Percentiles rank a stretch among this genome's conserved stretches.
Evolutionary conservation across 1,140 invertebrate genomes (phyloP).

Genomic region (Tetragonula clypearis): DNA sequence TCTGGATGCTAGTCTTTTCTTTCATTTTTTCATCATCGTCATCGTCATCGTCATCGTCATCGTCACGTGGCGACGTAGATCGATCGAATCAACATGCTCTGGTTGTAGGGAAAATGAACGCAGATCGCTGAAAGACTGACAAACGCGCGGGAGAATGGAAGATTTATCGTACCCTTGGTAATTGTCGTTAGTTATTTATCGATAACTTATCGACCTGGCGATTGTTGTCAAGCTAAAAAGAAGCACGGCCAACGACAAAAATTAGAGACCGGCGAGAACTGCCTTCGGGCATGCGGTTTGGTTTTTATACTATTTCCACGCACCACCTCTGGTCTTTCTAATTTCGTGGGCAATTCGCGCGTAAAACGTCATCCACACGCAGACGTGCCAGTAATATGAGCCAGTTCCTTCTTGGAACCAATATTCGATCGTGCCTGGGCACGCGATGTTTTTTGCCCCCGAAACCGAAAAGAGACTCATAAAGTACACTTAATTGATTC

Average conservation of each 20-base stretch:
- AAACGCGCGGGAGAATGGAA: constrained; percentile 33
- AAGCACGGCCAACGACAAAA: neutral
- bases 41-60: neutral
- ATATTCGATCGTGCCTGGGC: neutral
- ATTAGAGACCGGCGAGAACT: neutral
- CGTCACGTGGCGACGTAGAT: neutral
- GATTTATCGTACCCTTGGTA: constrained; percentile 43
- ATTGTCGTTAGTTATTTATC: constrained; percentile 30
- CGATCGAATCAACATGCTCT: constrained; percentile 1
- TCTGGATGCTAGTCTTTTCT: neutral
- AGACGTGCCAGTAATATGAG: neutral
- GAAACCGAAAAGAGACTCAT: neutral
- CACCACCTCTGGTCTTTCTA: neutral
- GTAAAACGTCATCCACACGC: too few relatives aligned
- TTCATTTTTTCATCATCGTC: neutral
- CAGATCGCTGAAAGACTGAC: constrained; percentile 5
- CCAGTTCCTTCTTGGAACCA: neutral
- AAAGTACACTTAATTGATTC: neutral
- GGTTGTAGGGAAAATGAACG: neutral
- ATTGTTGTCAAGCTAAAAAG: constrained; percentile 17
- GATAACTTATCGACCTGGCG: constrained; percentile 50
- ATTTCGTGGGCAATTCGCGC: neutral
- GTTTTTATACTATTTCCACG: neutral
- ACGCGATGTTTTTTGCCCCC: neutral
- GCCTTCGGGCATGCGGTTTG: neutral